Evolutionary conservation across 2,113 vertebrate genomes (phyloP).

Genomic region (Arothron firmamentum): DNA sequence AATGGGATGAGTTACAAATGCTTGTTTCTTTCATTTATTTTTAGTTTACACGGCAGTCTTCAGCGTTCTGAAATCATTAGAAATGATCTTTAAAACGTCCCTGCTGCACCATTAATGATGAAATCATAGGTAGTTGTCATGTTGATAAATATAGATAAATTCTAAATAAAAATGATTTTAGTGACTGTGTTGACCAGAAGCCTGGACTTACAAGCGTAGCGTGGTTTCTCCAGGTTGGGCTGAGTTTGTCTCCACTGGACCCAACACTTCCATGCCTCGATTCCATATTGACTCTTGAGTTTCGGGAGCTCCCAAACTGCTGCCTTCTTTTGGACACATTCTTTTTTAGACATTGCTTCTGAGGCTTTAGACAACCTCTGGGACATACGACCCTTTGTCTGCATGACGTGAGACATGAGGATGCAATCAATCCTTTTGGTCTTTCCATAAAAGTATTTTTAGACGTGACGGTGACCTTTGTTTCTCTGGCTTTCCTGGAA

Average conservation of each 20-base stretch:
- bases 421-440: background rate
- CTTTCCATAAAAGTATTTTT: background rate
- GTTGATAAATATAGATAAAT: too few species aligned
- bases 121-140: too few species aligned
- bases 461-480: conserved; percentile 72
- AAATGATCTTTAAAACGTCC: too few species aligned
- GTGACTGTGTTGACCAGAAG: too few species aligned
- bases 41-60: background rate
- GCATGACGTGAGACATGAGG: rapidly evolving
- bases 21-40: background rate
- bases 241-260: conserved; percentile 88
- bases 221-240: conserved; percentile 82
- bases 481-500: conserved; percentile 83
- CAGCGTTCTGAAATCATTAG: background rate
- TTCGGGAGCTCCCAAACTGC: conserved; percentile 48
- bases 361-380: conserved; percentile 22
- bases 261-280: conserved; percentile 95
- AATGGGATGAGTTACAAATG: background rate
- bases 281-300: conserved; percentile 87
- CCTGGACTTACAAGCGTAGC: conserved; percentile 74
- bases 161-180: too few species aligned
- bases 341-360: conserved; percentile 1
- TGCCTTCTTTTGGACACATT: background rate
- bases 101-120: too few species aligned
- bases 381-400: conserved; percentile 59